phyloP scores from a whole-genome alignment of 2,888 invertebrate genomes.

The Gibbula magus region DNA sequence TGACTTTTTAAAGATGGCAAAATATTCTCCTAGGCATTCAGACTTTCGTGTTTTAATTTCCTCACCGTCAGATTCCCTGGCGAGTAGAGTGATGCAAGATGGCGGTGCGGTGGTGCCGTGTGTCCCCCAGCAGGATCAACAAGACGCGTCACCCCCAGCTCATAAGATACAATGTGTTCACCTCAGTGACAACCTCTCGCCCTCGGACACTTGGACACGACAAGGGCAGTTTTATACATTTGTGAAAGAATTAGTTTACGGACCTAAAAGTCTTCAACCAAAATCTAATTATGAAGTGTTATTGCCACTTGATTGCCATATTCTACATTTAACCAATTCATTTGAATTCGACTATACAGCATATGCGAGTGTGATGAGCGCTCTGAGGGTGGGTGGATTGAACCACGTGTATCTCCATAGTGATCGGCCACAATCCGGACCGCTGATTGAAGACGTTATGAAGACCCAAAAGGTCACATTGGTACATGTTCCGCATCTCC shows the following conservation, averaged over 20 bases:
- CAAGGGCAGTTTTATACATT: conserved; percentile 34
- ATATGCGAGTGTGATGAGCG: conserved; percentile 41
- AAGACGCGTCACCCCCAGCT: neutral
- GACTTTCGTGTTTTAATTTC: conserved; percentile 35
- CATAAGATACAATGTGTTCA: conserved; percentile 29
- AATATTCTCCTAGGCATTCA: conserved; percentile 9
- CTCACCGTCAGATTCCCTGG: conserved; percentile 33
- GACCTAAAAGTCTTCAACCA: conserved; percentile 22
- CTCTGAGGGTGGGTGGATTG: conserved; percentile 25
- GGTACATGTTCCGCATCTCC: conserved; percentile 9
- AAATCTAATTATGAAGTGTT: neutral
- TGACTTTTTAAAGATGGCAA: conserved; percentile 1
- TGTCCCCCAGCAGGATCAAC: conserved; percentile 30
- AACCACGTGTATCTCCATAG: conserved; percentile 39
- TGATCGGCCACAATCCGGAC: conserved; percentile 14
- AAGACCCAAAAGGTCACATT: neutral
- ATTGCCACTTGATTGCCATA: conserved; percentile 31
- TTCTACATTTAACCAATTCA: conserved; percentile 2
- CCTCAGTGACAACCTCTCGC: conserved; percentile 29
- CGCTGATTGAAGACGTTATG: conserved; percentile 30
- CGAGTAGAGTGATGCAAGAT: neutral
- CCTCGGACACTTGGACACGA: conserved; percentile 27
- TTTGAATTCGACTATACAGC: conserved; percentile 14
- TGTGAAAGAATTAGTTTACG: conserved; percentile 37
- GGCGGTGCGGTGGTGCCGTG: conserved; percentile 14